Conservation (phyloP, 2,797 vertebrate genomes). For the Microctenopoma lineatum region DNA sequence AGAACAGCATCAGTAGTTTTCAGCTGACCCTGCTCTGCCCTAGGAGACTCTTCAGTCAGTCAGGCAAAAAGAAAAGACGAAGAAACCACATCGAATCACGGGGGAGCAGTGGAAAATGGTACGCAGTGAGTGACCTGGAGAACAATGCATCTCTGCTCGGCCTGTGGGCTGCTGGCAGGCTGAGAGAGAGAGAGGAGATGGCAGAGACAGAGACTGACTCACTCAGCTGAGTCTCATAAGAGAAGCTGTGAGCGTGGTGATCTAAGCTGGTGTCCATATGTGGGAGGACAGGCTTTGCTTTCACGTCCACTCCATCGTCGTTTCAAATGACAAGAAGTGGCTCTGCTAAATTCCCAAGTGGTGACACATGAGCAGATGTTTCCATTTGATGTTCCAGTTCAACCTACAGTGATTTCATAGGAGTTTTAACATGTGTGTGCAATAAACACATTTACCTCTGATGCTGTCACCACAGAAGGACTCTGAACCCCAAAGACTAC, state of each 20-base stretch:
- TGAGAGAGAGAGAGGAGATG: constrained; percentile 55
- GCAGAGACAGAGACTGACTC: constrained; percentile 67
- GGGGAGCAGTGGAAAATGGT: constrained; percentile 58
- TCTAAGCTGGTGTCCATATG: constrained; percentile 59
- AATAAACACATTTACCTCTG: constrained; percentile 2
- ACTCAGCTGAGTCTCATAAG: constrained; percentile 57
- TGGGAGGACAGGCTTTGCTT: constrained; percentile 72
- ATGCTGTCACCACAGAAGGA: background rate
- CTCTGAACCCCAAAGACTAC: background rate
- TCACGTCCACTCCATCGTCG: constrained; percentile 52
- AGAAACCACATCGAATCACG: constrained; percentile 50
- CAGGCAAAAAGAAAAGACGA: constrained; percentile 55
- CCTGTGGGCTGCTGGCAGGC: constrained; percentile 67
- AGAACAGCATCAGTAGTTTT: constrained; percentile 34
- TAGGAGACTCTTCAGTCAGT: constrained; percentile 51
- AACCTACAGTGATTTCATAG: constrained; percentile 12
- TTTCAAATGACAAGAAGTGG: constrained; percentile 63
- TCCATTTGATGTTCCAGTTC: constrained; percentile 19
- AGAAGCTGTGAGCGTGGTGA: constrained; percentile 60
- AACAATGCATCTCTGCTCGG: constrained; percentile 52
- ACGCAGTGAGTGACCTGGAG: constrained; percentile 67
- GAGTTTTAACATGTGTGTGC: constrained; percentile 17
- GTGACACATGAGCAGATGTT: constrained; percentile 34
- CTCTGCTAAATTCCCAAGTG: constrained; percentile 32
- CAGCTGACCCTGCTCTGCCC: constrained; percentile 45